Evolutionary conservation across 2,797 vertebrate species (phyloP), one percentile per base, ranked within the genome.

Genomic region (Vireo griseus): DNA sequence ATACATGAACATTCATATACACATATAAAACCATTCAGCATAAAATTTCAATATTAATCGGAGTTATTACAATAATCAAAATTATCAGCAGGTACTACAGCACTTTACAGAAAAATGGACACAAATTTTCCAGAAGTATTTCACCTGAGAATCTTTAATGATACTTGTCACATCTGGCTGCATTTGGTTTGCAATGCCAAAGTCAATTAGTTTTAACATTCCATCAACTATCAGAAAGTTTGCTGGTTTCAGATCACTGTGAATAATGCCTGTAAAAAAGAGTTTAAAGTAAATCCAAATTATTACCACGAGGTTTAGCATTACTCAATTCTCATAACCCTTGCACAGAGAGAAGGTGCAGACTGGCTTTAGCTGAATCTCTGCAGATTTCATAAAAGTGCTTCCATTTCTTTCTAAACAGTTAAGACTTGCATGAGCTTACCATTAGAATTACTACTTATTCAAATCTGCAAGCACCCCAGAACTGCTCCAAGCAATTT

Each of bases 121-220:
- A n/a, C 6, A 1, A 21, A 17, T 63, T 79, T 87, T 68, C 45
- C 29, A 66, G 9, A 63, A 66, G 16, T 63, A 54, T 82, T 84
- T 97, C 96, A 99, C 99, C 98, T 99, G 99, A 31, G 99, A 99
- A 95, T 99, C 99, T 97, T 99, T 99, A 98, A 99, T 97, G 48
- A 99, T 99, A 97, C 99, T 99, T 2, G 99, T 99, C 59, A 99
- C 98, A 97, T 99, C 99, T 65, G 99, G 99, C 33, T 99, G 99
- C 97, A 99, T 99, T 97, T 98, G 98, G 95, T 99, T 99, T 78
- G 99, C 99, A 76, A 99, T 99, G 33, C 99, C 99, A 95, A 99
- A 99, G 97, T 99, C 99, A 72, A 99, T 99, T 62, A 99, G 92
- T 95, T 99, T 99, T 68, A 99, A 97, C 44, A 99, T 99, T 33